A percentile compares a stretch with the other conserved stretches of the same genome.
phyloP scores from a whole-genome alignment of 2,888 invertebrate species.

The Volucella inanis region DNA sequence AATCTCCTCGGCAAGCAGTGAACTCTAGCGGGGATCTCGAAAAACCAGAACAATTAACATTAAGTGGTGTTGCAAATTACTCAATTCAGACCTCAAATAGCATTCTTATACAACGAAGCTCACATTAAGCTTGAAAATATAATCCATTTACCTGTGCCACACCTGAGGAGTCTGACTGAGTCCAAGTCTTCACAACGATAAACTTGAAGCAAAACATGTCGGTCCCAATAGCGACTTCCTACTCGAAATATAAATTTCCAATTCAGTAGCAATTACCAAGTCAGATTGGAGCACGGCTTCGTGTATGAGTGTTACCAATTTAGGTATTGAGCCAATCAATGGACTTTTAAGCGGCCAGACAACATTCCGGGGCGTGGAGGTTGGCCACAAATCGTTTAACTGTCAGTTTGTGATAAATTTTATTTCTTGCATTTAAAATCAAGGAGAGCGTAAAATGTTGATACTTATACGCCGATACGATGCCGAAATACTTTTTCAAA shows the following conservation, averaged over 20 bases:
- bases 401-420: conserved; percentile 71
- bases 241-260: conserved; percentile 54
- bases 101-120: conserved; percentile 66
- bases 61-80: conserved; percentile 74
- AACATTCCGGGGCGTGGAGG: conserved; percentile 60
- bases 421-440: conserved; percentile 63
- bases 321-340: conserved; percentile 69
- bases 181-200: conserved; percentile 25
- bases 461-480: not conserved
- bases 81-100: conserved; percentile 51
- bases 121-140: conserved; percentile 69
- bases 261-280: conserved; percentile 68
- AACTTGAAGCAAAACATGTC: conserved; percentile 21
- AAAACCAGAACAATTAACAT: conserved; percentile 72
- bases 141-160: conserved; percentile 73
- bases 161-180: conserved; percentile 36
- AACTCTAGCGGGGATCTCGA: conserved; percentile 21
- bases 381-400: conserved; percentile 64
- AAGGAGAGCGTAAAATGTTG: conserved; percentile 56
- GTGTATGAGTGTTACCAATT: conserved; percentile 60
- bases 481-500: conserved; percentile 8
- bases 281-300: conserved; percentile 44
- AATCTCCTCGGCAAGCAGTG: conserved; percentile 54
- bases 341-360: conserved; percentile 58
- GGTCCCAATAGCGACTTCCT: conserved; percentile 47